These are phyloP conservation scores for Prunella himalayana DNA, from an alignment of 2,113 vertebrate genomes.

Conservation along the genomic window DNA sequence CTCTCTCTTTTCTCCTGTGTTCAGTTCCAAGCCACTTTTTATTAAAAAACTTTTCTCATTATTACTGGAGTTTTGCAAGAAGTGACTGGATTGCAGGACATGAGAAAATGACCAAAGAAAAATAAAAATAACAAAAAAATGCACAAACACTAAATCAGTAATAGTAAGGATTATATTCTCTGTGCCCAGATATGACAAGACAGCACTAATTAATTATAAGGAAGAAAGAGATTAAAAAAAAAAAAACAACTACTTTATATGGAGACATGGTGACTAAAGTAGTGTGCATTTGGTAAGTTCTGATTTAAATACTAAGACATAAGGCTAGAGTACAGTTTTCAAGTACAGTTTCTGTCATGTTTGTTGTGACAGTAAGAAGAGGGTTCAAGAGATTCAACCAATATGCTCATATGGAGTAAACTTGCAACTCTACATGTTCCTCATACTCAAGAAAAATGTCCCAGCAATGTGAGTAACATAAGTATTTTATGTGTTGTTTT, in stretches of 20 bases:
- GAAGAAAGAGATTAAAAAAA: neutral
- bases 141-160: neutral
- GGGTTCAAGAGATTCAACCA: neutral
- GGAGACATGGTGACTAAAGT: neutral
- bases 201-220: neutral
- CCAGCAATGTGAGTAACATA: neutral
- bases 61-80: neutral
- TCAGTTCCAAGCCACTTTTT: neutral
- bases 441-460: neutral
- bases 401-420: neutral
- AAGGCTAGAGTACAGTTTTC: neutral
- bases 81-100: neutral
- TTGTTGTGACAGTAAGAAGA: neutral
- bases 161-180: neutral
- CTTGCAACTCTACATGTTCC: neutral
- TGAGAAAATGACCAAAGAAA: neutral
- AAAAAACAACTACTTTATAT: rapidly evolving
- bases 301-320: neutral
- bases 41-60: neutral
- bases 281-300: neutral
- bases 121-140: neutral
- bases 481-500: neutral
- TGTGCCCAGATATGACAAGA: neutral
- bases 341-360: neutral
- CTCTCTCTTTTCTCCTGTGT: neutral